phyloP scores from a whole-genome alignment of 2,888 invertebrate genomes.

The Crematogaster levior region DNA sequence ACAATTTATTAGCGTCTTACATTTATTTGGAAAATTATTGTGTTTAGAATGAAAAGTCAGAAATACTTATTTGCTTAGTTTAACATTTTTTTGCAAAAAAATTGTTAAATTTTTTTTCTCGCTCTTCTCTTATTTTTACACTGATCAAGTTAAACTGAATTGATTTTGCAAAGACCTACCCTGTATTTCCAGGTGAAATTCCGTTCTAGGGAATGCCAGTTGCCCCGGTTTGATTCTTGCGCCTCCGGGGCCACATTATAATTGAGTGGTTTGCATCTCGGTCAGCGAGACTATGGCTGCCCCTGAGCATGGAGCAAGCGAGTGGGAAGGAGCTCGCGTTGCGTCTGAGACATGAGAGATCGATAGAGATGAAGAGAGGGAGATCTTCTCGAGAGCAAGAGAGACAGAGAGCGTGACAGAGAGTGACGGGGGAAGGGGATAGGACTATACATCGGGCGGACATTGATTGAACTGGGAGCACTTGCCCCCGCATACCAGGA shows the following conservation, averaged over 20 bases:
- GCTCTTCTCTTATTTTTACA: neutral
- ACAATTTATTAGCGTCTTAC: neutral
- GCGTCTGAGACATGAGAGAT: constrained; percentile 31
- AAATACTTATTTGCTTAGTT: neutral
- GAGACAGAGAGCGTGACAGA: constrained; percentile 28
- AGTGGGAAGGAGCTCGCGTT: constrained; percentile 48
- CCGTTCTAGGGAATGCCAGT: constrained; percentile 59
- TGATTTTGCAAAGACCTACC: constrained; percentile 21
- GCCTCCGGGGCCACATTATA: constrained; percentile 78
- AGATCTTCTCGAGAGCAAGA: neutral
- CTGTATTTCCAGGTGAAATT: constrained; percentile 30
- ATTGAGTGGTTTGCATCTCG: constrained; percentile 84
- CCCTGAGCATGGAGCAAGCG: constrained; percentile 69
- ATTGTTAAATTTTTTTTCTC: neutral
- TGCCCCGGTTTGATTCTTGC: constrained; percentile 72
- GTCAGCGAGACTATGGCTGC: constrained; percentile 63
- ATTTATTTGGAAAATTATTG: neutral
- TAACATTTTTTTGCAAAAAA: neutral
- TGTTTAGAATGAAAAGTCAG: neutral
- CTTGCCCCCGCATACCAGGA: constrained; percentile 80
- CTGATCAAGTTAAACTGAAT: neutral
- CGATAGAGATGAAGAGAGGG: constrained; percentile 50
- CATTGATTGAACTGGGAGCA: constrained; percentile 83
- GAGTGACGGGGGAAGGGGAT: constrained; percentile 15
- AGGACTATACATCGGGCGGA: constrained; percentile 67